Conservation (phyloP, 1,140 invertebrate species). For the Drosophila nasuta region DNA sequence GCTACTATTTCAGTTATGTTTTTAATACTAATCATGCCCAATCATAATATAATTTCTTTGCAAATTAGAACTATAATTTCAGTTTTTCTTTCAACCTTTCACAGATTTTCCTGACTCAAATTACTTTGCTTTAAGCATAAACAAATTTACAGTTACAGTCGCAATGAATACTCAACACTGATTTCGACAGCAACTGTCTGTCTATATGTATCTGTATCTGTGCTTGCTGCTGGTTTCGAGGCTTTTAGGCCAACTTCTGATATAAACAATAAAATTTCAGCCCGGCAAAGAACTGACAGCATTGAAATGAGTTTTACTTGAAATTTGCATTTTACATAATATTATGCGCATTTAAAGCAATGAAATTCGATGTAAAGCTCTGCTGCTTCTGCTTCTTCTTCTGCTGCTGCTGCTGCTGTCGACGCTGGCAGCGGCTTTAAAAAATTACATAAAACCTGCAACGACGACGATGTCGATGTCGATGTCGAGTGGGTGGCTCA, state of each 20-base stretch:
- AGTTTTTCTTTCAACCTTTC: neutral
- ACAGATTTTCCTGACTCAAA: neutral
- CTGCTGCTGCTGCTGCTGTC: constrained; percentile 10
- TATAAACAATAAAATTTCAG: constrained; percentile 20
- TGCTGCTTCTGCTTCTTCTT: constrained; percentile 6
- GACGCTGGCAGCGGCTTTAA: constrained; percentile 56
- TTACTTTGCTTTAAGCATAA: neutral
- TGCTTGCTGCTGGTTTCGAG: neutral
- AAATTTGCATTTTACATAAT: constrained; percentile 30
- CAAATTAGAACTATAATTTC: neutral
- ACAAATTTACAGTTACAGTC: neutral
- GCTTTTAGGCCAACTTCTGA: constrained; percentile 4
- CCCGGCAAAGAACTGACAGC: constrained; percentile 1
- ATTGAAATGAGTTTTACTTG: constrained; percentile 14
- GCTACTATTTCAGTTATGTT: no score
- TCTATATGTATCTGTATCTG: neutral
- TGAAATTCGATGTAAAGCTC: constrained; percentile 21
- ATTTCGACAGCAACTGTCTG: neutral
- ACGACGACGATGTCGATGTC: neutral
- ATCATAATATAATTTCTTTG: no score
- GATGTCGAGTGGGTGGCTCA: constrained; percentile 52
- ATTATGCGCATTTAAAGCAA: constrained; percentile 53
- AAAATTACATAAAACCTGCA: constrained; percentile 69
- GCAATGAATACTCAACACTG: constrained; percentile 1
- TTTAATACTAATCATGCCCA: no score